These are phyloP conservation scores for Chouioia cunea DNA, from an alignment of 2,888 invertebrate genomes.

Conservation along the genomic window DNA sequence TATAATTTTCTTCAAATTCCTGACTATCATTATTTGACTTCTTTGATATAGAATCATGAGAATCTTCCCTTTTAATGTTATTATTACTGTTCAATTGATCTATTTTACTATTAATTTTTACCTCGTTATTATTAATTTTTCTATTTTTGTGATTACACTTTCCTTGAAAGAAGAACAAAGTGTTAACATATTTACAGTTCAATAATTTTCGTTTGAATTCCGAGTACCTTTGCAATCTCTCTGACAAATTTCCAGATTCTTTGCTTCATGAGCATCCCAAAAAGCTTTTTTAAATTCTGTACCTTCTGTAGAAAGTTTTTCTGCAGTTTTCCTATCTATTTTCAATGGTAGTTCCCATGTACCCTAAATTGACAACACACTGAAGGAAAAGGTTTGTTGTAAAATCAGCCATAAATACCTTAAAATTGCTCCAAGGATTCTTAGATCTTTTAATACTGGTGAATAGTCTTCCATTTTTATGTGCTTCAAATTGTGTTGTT, in stretches of 20 bases:
- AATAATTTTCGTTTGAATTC: not conserved
- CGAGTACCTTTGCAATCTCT: slow-evolving; percentile 16
- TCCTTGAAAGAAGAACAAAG: not conserved
- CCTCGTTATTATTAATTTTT: slow-evolving; percentile 1
- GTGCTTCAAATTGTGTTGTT: slow-evolving; percentile 53
- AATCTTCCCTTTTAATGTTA: not conserved
- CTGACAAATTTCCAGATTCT: slow-evolving; percentile 36
- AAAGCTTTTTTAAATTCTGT: slow-evolving; percentile 49
- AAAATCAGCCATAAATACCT: slow-evolving; percentile 48
- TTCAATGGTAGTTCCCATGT: slow-evolving; percentile 58
- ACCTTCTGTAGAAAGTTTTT: slow-evolving; percentile 52
- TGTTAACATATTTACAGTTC: not conserved
- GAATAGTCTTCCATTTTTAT: slow-evolving; percentile 55
- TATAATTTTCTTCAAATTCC: slow-evolving; percentile 2
- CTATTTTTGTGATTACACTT: not conserved
- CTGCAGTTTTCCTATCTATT: slow-evolving; percentile 53
- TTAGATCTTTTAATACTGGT: slow-evolving; percentile 48
- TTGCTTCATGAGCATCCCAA: slow-evolving; percentile 52
- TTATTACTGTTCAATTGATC: slow-evolving; percentile 5
- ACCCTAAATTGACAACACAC: slow-evolving; percentile 25
- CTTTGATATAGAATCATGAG: not conserved
- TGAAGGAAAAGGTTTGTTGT: not conserved
- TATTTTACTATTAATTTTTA: slow-evolving; percentile 5
- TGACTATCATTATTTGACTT: too few species aligned
- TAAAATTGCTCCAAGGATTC: slow-evolving; percentile 54